Percentiles rank a stretch among this genome's conserved stretches.
phyloP scores from a whole-genome alignment of 2,113 vertebrate genomes.

The Vireo altiloquus region DNA sequence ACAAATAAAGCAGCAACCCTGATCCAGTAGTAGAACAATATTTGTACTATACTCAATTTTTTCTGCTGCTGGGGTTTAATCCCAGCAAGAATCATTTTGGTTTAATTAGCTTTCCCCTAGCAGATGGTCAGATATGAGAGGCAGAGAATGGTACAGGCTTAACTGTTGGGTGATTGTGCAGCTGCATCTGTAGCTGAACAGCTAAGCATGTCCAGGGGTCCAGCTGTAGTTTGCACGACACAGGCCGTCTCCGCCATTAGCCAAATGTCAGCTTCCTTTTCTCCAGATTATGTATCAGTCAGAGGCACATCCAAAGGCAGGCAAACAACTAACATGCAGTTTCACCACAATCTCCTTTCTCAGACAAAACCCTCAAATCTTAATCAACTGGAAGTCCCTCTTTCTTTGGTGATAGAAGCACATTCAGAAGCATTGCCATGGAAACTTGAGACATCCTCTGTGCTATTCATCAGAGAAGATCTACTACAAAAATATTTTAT shows the following conservation, averaged over 20 bases:
- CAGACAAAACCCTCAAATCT: background rate
- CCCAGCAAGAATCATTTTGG: background rate
- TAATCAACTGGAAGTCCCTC: background rate
- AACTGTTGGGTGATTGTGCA: slow-evolving; percentile 39
- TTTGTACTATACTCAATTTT: slow-evolving; percentile 29
- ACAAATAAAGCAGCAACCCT: slow-evolving; percentile 10
- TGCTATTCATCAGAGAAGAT: slow-evolving; percentile 2
- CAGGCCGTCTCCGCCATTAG: background rate
- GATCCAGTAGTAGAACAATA: background rate
- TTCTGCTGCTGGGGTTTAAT: slow-evolving; percentile 35
- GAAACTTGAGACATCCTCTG: slow-evolving; percentile 35
- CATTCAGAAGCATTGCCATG: slow-evolving; percentile 49
- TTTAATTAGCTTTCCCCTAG: slow-evolving; percentile 49
- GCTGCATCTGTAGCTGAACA: slow-evolving; percentile 44
- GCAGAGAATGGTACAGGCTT: slow-evolving; percentile 58
- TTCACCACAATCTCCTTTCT: background rate
- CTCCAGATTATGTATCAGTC: background rate
- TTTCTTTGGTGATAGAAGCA: slow-evolving; percentile 39
- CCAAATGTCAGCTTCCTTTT: slow-evolving; percentile 1
- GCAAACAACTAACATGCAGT: background rate
- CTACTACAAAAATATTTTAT: slow-evolving; percentile 33
- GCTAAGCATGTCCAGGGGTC: slow-evolving; percentile 14
- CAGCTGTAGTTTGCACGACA: slow-evolving; percentile 4
- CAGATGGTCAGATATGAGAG: slow-evolving; percentile 56
- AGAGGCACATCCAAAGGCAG: background rate